phyloP scores from a whole-genome alignment of 1,140 invertebrate genomes.

The Drosophila azteca region DNA sequence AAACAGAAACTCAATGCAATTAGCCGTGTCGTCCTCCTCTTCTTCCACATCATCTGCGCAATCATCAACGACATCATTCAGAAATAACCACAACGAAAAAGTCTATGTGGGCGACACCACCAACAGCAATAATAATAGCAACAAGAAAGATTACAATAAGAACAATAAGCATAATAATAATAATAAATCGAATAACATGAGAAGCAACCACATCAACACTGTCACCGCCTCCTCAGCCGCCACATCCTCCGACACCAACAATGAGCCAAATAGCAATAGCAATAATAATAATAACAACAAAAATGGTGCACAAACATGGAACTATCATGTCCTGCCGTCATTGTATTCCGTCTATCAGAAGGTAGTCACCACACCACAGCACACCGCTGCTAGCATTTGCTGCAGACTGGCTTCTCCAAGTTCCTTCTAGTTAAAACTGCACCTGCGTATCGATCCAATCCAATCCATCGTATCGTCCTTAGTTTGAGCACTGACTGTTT shows the following conservation, averaged over 20 bases:
- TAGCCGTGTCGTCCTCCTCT: constrained; percentile 59
- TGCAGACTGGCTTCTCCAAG: neutral
- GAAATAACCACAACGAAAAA: constrained; percentile 50
- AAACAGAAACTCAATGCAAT: constrained; percentile 75
- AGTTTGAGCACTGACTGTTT: constrained; percentile 9
- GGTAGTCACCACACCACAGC: constrained; percentile 85
- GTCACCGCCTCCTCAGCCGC: constrained; percentile 67
- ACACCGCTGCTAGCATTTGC: constrained; percentile 21
- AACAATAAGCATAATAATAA: constrained; percentile 24
- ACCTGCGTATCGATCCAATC: constrained; percentile 8
- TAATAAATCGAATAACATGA: constrained; percentile 22
- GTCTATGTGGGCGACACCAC: constrained; percentile 81
- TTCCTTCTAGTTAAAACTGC: constrained; percentile 9
- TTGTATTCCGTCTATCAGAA: constrained; percentile 93
- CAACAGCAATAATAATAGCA: constrained; percentile 17
- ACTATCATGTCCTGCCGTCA: constrained; percentile 92
- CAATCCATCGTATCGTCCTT: constrained; percentile 9
- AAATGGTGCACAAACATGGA: constrained; percentile 88
- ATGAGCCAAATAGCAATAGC: constrained; percentile 57
- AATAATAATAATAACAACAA: constrained; percentile 68
- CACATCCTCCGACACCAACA: constrained; percentile 67
- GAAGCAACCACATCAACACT: constrained; percentile 67
- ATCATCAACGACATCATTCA: constrained; percentile 68
- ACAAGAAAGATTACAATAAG: constrained; percentile 33
- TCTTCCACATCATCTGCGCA: constrained; percentile 64